Evolutionary conservation across 2,888 invertebrate genomes (phyloP).

Genomic region (Apodemia mormo): DNA sequence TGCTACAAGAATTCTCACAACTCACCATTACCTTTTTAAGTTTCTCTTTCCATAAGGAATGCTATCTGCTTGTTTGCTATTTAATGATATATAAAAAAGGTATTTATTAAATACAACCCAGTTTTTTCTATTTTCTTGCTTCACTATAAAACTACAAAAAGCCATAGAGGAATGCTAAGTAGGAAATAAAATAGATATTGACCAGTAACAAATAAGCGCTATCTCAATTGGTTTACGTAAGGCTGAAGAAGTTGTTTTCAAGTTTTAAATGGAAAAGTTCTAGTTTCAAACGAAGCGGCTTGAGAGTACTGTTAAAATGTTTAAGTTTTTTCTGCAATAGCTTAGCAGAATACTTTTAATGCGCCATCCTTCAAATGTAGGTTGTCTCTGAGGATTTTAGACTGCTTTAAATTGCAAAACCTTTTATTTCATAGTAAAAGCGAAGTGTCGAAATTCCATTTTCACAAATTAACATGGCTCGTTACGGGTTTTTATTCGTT

Average conservation of each 20-base stretch:
- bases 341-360: conserved; percentile 7
- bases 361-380: background rate
- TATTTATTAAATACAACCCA: no score
- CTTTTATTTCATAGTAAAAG: conserved; percentile 14
- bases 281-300: conserved; percentile 56
- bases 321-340: conserved; percentile 7
- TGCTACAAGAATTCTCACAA: no score
- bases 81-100: no score
- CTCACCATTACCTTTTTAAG: no score
- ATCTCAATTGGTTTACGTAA: conserved; percentile 28
- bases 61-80: no score
- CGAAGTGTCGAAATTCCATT: background rate
- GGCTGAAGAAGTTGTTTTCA: conserved; percentile 36
- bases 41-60: no score
- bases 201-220: conserved; percentile 22
- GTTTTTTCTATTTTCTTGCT: no score
- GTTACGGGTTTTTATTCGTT: background rate
- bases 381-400: conserved; percentile 6
- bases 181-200: conserved; percentile 3
- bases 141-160: no score
- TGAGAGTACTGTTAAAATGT: conserved; percentile 38
- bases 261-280: conserved; percentile 69
- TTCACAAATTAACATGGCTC: background rate
- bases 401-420: background rate
- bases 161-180: conserved; percentile 9